Base-by-base conservation (phyloP, 2,797 vertebrate species). In the Telmatherina bonti region DNA sequence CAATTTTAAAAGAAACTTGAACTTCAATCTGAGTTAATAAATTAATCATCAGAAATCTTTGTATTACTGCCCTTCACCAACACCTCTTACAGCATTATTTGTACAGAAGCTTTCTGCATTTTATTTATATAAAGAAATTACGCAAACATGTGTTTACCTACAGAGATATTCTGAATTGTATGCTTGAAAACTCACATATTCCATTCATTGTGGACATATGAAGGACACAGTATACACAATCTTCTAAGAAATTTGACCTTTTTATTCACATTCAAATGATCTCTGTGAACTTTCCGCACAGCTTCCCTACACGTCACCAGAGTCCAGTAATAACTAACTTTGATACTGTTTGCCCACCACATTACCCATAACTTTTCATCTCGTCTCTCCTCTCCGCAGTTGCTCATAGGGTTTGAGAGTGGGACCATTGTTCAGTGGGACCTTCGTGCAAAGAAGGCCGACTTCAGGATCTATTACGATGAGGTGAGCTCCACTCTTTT, bases 351-450 rank as follows among this genome's bases (percentile, higher is more conserved):
- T 10, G 3, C 53, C 16, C 5, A 43, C 4, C 6, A 15, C 18
- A 41, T 26, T 11, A 30, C 12, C 15, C 26, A 9, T 56, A 13
- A 55, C 52, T 29, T 63, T 59, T 56, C 57, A 33, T 35, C 16
- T 15, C 64, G 7, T 62, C 22, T 22, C 11, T 49, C 41, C 70
- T 74, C 67, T 88, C 47, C 84, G 29, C 84, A 99, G 98, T 90
- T 99, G 47, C 94, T 99, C 72, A 95, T 99, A 85, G 98, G 97
- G 64, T 99, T 98, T 89, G 98, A 99, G 94, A 97, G 96, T 18
- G 98, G 98, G 55, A 99, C 97, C 9, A 92, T 99, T 0, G 96
- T 99, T 24, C 94, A 98, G 79, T 99, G 97, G 98, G 98, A 99
- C 81, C 93, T 99, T 33, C 90, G 96, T 81, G 95, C 86, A 75